These are phyloP conservation scores for Siderastrea siderea DNA, from an alignment of 92 coral and sea anemone species.

Conservation along the genomic window DNA sequence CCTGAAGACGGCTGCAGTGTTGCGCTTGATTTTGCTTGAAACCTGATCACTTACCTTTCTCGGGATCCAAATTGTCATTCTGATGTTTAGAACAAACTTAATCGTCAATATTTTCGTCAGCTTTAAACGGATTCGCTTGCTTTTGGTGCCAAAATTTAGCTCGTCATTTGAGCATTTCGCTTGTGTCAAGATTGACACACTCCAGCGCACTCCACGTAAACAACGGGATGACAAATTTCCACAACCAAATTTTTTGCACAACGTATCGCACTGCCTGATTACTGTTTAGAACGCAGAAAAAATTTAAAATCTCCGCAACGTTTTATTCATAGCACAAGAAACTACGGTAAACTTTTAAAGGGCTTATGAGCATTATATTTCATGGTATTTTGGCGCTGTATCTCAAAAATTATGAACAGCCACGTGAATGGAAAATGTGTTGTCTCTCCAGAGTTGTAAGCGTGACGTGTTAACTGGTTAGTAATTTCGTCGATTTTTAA, in stretches of 20 bases:
- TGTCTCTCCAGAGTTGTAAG: conserved; percentile 1
- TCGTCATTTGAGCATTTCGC: conserved; percentile 47
- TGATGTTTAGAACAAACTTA: no score
- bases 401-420: not conserved
- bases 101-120: conserved; percentile 55
- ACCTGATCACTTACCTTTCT: no score
- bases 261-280: conserved; percentile 5
- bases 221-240: conserved; percentile 15
- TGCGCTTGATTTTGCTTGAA: no score
- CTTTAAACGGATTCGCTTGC: conserved; percentile 8
- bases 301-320: conserved; percentile 24
- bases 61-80: no score
- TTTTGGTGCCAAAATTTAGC: conserved; percentile 48
- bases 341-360: conserved; percentile 17
- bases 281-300: conserved; percentile 37
- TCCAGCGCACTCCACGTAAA: conserved; percentile 37
- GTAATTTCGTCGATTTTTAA: conserved; percentile 20
- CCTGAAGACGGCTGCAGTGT: no score
- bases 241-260: not conserved
- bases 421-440: conserved; percentile 12
- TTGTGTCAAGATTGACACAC: conserved; percentile 35
- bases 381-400: conserved; percentile 16
- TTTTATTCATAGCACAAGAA: conserved; percentile 22
- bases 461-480: conserved; percentile 41
- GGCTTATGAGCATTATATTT: conserved; percentile 54